phyloP scores from a whole-genome alignment of 2,797 vertebrate genomes.

The Sebastes miniatus region DNA sequence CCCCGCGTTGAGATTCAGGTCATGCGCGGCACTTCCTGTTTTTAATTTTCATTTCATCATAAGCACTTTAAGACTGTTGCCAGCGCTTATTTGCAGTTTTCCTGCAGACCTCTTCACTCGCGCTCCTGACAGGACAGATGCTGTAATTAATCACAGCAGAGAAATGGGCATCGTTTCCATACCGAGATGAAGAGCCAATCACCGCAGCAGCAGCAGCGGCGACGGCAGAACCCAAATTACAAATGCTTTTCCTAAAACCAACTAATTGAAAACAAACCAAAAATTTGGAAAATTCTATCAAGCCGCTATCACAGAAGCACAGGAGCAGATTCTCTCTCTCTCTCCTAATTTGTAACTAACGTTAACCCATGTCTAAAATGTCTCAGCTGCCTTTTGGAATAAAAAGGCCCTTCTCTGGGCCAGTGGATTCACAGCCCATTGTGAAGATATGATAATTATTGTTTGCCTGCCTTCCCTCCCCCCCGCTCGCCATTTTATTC shows the following conservation, averaged over 20 bases:
- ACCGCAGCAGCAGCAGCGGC: constrained; percentile 26
- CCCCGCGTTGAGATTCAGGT: constrained; percentile 91
- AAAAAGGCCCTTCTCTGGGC: constrained; percentile 58
- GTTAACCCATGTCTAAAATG: constrained; percentile 65
- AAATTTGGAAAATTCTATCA: constrained; percentile 70
- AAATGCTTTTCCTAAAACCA: constrained; percentile 65
- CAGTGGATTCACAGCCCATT: constrained; percentile 79
- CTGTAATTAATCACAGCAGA: constrained; percentile 97
- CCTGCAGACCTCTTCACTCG: constrained; percentile 93
- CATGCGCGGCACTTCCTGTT: constrained; percentile 93
- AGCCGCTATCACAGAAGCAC: constrained; percentile 59
- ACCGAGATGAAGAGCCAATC: constrained; percentile 61
- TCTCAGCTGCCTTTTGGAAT: constrained; percentile 57
- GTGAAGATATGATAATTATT: constrained; percentile 87
- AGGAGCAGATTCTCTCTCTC: constrained; percentile 50
- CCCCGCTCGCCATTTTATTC: constrained; percentile 78
- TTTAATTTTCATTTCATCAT: constrained; percentile 99
- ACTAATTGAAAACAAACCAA: constrained; percentile 78
- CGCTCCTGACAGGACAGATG: constrained; percentile 99
- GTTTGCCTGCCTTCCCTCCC: constrained; percentile 80
- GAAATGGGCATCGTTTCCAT: constrained; percentile 89
- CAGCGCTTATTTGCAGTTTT: constrained; percentile 99
- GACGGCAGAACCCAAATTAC: constrained; percentile 64
- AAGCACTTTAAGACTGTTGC: constrained; percentile 99
- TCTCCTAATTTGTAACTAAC: constrained; percentile 67